phyloP scores from a whole-genome alignment of 2,113 vertebrate species.

The Sphaerodactylus townsendi region DNA sequence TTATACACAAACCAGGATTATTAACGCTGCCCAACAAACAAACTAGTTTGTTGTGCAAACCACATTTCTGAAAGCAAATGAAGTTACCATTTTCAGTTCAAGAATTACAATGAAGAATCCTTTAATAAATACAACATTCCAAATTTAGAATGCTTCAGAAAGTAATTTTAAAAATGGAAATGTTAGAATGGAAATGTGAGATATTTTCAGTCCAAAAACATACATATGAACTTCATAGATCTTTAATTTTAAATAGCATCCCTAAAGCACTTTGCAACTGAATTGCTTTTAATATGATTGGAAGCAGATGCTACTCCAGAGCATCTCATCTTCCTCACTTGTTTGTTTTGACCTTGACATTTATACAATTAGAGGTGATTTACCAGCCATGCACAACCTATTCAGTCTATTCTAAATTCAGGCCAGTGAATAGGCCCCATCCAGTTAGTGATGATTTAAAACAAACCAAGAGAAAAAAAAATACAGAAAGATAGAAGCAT shows the following conservation, averaged over 20 bases:
- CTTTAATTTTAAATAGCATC: constrained; percentile 54
- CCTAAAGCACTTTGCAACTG: constrained; percentile 59
- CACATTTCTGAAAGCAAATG: too few relatives aligned
- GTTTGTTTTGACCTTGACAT: constrained; percentile 80
- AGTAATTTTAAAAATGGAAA: not conserved
- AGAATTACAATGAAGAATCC: too few relatives aligned
- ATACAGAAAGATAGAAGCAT: not conserved
- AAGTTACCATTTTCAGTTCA: too few relatives aligned
- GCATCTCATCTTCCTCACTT: constrained; percentile 78
- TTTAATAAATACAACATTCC: too few relatives aligned
- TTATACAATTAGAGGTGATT: constrained; percentile 85
- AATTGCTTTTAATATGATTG: constrained; percentile 70
- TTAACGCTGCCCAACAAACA: too few relatives aligned
- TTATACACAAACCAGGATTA: too few relatives aligned
- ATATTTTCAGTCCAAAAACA: constrained; percentile 25
- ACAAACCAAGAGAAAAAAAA: constrained; percentile 52
- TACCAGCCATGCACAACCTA: constrained; percentile 74
- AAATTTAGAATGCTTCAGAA: too few relatives aligned
- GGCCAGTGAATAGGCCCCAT: constrained; percentile 66
- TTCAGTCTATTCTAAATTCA: constrained; percentile 69
- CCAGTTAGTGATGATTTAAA: constrained; percentile 72
- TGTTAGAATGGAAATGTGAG: constrained; percentile 24
- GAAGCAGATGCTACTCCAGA: constrained; percentile 71
- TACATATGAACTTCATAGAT: constrained; percentile 27
- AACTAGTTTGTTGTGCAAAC: too few relatives aligned